A percentile compares a stretch with the other conserved stretches of the same genome.
These are phyloP conservation scores for Aplysina aerophoba DNA, from an alignment of 37 sponge, comb jelly and placozoan genomes.

Conservation along the genomic window DNA sequence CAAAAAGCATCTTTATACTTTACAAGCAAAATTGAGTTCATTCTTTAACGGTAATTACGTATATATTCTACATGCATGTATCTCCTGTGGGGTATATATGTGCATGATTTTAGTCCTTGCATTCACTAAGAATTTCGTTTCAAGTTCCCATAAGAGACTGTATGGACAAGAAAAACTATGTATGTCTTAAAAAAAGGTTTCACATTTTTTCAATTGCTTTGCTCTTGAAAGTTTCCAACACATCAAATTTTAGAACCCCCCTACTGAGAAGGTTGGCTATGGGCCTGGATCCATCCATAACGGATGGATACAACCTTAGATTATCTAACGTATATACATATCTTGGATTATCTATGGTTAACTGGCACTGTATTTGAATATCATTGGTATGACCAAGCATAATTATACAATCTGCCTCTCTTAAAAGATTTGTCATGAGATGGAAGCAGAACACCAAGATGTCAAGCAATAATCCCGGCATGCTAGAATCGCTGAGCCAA, in stretches of 20 bases:
- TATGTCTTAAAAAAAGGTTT: neutral
- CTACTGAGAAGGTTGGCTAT: neutral
- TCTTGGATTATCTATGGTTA: no score
- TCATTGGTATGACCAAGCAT: no score
- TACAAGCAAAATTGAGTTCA: neutral
- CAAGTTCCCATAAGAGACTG: neutral
- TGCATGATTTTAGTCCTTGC: neutral
- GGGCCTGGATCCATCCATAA: neutral
- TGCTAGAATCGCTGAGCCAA: no score
- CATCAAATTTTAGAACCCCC: constrained; percentile 7
- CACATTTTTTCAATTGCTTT: neutral
- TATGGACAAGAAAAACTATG: neutral
- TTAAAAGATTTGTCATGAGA: no score
- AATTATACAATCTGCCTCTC: no score
- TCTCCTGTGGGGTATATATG: neutral
- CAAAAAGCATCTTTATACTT: no score
- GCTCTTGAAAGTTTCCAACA: neutral
- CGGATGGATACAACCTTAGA: no score
- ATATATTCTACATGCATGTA: constrained; percentile 2
- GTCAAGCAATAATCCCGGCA: no score
- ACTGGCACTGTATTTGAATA: no score
- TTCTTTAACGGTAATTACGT: neutral
- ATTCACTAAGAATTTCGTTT: neutral
- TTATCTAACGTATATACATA: no score
- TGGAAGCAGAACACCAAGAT: no score